Evolutionary conservation across 2,888 invertebrate species (phyloP).

Genomic region (Agonopterix heracliana): DNA sequence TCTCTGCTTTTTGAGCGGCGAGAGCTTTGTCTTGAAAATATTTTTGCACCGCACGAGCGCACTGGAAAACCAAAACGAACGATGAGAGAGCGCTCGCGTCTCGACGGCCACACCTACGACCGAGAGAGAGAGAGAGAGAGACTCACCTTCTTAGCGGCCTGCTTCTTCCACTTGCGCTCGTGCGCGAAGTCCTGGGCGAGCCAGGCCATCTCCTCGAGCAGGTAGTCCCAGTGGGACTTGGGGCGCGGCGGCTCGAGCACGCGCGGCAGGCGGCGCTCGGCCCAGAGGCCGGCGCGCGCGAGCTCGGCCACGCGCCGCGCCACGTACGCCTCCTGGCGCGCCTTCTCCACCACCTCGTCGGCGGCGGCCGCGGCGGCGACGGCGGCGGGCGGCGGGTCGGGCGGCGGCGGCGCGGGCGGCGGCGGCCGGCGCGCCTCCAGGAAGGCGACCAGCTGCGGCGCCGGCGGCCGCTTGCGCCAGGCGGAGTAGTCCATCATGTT

Average conservation of each 20-base stretch:
- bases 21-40: slow-evolving; percentile 93
- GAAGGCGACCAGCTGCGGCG: slow-evolving; percentile 84
- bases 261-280: slow-evolving; percentile 93
- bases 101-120: not conserved
- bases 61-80: slow-evolving; percentile 55
- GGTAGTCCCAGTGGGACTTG: slow-evolving; percentile 99
- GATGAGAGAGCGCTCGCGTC: not conserved
- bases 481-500: slow-evolving; percentile 91
- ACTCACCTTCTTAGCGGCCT: slow-evolving; percentile 89
- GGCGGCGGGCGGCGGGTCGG: slow-evolving; percentile 75
- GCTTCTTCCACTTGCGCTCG: slow-evolving; percentile 98
- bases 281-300: slow-evolving; percentile 96
- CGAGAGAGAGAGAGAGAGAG: not conserved
- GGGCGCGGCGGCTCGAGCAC: slow-evolving; percentile 91
- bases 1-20: slow-evolving; percentile 92
- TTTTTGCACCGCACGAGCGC: slow-evolving; percentile 93
- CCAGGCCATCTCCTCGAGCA: slow-evolving; percentile 99
- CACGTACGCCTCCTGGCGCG: slow-evolving; percentile 90
- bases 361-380: slow-evolving; percentile 50
- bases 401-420: slow-evolving; percentile 73
- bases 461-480: slow-evolving; percentile 89
- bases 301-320: slow-evolving; percentile 94
- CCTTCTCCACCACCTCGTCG: slow-evolving; percentile 55
- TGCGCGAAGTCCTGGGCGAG: slow-evolving; percentile 97
- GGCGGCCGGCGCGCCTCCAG: slow-evolving; percentile 84